Evolutionary conservation across 1,140 invertebrate species (phyloP).

Genomic region (Paracyclopina nana): DNA sequence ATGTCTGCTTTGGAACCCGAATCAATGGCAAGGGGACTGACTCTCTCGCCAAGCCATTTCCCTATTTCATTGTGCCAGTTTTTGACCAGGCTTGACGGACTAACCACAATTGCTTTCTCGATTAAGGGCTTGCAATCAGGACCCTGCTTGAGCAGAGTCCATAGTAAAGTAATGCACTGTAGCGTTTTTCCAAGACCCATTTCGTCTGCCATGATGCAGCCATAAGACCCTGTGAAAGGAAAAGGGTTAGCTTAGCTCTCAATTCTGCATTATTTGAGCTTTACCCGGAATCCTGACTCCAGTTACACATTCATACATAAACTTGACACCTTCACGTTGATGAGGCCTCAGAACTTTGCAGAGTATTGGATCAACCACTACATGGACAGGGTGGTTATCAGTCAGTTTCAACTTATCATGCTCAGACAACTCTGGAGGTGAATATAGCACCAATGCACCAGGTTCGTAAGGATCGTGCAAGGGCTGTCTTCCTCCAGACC

Average conservation of each 20-base stretch:
- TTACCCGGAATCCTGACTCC: conserved; percentile 70
- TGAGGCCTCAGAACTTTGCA: conserved; percentile 81
- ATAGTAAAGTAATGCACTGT: conserved; percentile 89
- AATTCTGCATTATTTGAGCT: no score
- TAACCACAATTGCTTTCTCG: conserved; percentile 44
- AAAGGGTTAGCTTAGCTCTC: no score
- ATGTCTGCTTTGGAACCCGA: conserved; percentile 72
- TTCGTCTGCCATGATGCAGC: conserved; percentile 98
- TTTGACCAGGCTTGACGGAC: conserved; percentile 90
- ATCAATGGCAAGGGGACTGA: conserved; percentile 73
- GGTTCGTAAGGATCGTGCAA: conserved; percentile 85
- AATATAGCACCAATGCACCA: conserved; percentile 73
- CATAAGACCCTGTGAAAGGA: conserved; percentile 61
- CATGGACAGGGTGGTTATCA: conserved; percentile 51
- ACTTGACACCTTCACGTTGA: conserved; percentile 97
- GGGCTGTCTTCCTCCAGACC: conserved; percentile 44
- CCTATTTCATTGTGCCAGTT: conserved; percentile 98
- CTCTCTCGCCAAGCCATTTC: conserved; percentile 76
- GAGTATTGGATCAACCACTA: conserved; percentile 81
- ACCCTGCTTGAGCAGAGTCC: conserved; percentile 76
- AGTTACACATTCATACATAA: conserved; percentile 99
- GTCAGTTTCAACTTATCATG: conserved; percentile 44
- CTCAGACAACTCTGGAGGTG: conserved; percentile 54
- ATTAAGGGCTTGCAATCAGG: conserved; percentile 29
- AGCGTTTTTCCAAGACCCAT: conserved; percentile 94